Evolutionary conservation across 2,113 vertebrate species (phyloP), one percentile per base, ranked within the genome.

Genomic region (Cynopterus brachyotis): DNA sequence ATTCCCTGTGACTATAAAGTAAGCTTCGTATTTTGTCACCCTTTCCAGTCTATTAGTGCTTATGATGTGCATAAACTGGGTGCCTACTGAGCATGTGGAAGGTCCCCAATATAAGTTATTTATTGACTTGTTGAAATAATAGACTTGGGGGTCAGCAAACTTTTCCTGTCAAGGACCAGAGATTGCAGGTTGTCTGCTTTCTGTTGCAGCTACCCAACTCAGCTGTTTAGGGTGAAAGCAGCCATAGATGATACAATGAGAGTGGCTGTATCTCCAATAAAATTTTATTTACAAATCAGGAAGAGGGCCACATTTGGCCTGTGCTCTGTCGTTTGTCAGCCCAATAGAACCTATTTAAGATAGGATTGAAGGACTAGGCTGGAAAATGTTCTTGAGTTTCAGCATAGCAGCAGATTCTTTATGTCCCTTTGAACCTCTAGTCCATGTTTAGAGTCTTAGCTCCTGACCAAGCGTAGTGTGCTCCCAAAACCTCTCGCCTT

Each of bases 251-350:
- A 66, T 20, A 50, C n/a, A 45, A 28, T 13, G 42, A 50, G 12
- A 0, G 0, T 57, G 40, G 28, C 60, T 86, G 11, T 66, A 20
- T 53, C 53, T 37, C 72, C 69, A 37, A 35, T 67, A 57, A 93
- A 81, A 79, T 47, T 90, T 96, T 91, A 92, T 79, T 89, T 79
- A 79, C 40, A 64, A 67, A 75, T 67, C 60, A 70, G 40, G 16
- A 10, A 89, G 17, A 76, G 45, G 16, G 20, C 28, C 16, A 40
- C 20, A 78, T 89, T 64, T 62, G 22, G 37, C 45, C 57, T 89
- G 5, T 47, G 67, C 28, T 15, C 24, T 90, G 5, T 22, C 20
- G 30, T 91, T 64, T 42, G 20, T 55, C 55, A 55, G 28, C n/a
- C n/a, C 4, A 37, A 15, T 72, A 79, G 20, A 17, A 32, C 62